phyloP scores from a whole-genome alignment of 1,140 invertebrate species.

The Aphelenchoides avenae region DNA sequence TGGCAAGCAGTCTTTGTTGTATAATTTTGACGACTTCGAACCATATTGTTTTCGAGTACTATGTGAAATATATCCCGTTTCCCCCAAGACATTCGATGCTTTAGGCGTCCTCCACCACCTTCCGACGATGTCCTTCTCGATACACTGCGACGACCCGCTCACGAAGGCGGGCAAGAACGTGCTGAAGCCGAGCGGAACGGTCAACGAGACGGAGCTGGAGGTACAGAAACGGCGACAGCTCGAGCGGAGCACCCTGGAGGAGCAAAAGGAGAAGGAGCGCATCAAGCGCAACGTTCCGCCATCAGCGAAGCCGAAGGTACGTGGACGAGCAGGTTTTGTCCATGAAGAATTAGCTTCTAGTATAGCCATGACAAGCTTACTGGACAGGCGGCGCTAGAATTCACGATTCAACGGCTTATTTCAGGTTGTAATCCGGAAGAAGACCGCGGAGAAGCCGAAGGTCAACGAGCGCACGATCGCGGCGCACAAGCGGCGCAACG shows the following conservation, averaged over 20 bases:
- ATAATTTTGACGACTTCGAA: too few species aligned
- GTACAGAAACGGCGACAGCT: conserved; percentile 6
- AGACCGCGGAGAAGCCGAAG: conserved; percentile 12
- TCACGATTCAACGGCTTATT: not conserved
- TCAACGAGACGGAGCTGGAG: conserved; percentile 33
- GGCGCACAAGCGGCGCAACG: conserved; percentile 11
- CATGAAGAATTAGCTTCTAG: too few species aligned
- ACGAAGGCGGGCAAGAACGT: conserved; percentile 32
- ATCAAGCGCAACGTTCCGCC: conserved; percentile 22
- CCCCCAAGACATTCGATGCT: too few species aligned
- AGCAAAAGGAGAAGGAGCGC: conserved; percentile 18
- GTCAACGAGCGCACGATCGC: conserved; percentile 10
- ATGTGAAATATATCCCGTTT: too few species aligned
- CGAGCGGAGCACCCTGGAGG: conserved; percentile 13
- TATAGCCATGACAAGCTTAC: too few species aligned
- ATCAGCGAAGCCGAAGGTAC: conserved; percentile 23
- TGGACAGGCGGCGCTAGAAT: too few species aligned
- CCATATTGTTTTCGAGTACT: too few species aligned
- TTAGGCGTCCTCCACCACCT: too few species aligned
- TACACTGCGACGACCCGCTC: conserved; percentile 42
- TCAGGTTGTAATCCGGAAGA: conserved; percentile 37
- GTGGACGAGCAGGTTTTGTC: not conserved
- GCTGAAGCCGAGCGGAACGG: conserved; percentile 12
- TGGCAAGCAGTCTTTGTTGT: too few species aligned
- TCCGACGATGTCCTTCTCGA: too few species aligned